Percentiles rank a stretch among this genome's conserved stretches.
Evolutionary conservation across 2,113 vertebrate species (phyloP).

Genomic region (Myotis brandtii): DNA sequence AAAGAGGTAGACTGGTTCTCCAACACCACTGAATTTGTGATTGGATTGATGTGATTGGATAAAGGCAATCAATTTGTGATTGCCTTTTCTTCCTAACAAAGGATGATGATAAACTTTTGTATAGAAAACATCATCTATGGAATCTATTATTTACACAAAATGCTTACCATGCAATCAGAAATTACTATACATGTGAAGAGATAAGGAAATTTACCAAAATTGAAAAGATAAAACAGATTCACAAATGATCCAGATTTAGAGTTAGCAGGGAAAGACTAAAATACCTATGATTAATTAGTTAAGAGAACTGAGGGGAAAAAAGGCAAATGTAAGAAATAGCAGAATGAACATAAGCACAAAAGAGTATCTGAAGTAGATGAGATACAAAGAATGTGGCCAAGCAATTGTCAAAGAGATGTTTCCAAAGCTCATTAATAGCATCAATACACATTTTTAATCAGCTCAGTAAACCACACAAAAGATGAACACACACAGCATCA

Average conservation of each 20-base stretch:
- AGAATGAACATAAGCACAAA: not conserved
- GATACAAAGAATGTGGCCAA: not conserved
- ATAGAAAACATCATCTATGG: too few relatives aligned
- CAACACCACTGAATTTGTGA: rapidly evolving
- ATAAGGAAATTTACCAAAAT: not conserved
- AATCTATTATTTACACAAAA: not conserved
- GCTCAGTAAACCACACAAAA: not conserved
- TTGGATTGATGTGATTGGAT: too few relatives aligned
- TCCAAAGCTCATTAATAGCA: not conserved
- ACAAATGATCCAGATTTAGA: not conserved
- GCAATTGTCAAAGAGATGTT: not conserved
- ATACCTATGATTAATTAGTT: not conserved
- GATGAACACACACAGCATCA: too few relatives aligned
- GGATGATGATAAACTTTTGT: not conserved
- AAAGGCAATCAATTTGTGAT: too few relatives aligned
- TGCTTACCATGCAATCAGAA: not conserved
- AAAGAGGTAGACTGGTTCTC: too few relatives aligned
- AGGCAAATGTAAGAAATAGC: not conserved
- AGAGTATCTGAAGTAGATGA: not conserved
- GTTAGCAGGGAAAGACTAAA: not conserved
- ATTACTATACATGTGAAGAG: not conserved
- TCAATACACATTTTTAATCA: not conserved
- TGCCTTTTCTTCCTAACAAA: too few relatives aligned
- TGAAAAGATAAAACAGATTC: not conserved
- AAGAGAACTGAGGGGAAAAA: not conserved